Evolutionary conservation across 2,113 vertebrate genomes (phyloP), one percentile per base, ranked within the genome.

Genomic region (Psophia crepitans): DNA sequence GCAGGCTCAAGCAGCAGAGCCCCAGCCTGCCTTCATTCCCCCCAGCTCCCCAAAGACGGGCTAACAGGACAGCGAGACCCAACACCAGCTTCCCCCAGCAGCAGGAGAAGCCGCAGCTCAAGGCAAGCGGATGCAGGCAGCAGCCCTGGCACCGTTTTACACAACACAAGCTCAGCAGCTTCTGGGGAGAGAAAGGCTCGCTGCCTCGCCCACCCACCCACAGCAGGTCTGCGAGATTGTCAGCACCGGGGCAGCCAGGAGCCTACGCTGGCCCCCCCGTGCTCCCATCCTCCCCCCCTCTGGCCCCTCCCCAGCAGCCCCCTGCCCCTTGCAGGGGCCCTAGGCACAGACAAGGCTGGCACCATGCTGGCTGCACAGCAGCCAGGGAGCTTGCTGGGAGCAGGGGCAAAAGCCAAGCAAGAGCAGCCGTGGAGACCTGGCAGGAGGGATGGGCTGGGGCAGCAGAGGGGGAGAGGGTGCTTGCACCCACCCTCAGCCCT

Each of bases 311-410:
- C 75, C 13, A 1, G 53, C 60, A 93, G 54, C 37, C 75, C 63
- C 46, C 60, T 33, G 8, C 64, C 68, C 79, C 56, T 43, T 0
- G 0, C 9, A 37, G 61, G 26, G n/a, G 21, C 37, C 44, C 37
- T 48, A 92, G 83, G 92, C 76, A 74, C 87, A 93, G 57, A 73
- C 37, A 69, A 83, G 51, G 87, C 93, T 93, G 92, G 92, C 79
- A 91, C 37, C 26, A 28, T 8, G 4, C 94, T 69, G 96, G 89
- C 94, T 94, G 93, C 96, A 94, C 92, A 92, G 96, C 96, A 97
- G 95, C 96, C 96, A 92, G 76, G 71, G 48, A 91, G 32, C 58
- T 91, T 73, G 68, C 88, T 88, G 46, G 46, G 68, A 74, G 39
- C 70, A 84, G 43, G 16, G 78, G 61, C 46, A 76, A 78, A 92